Conservation (phyloP, 2,888 invertebrate genomes). For the Parthenolecanium corni region DNA sequence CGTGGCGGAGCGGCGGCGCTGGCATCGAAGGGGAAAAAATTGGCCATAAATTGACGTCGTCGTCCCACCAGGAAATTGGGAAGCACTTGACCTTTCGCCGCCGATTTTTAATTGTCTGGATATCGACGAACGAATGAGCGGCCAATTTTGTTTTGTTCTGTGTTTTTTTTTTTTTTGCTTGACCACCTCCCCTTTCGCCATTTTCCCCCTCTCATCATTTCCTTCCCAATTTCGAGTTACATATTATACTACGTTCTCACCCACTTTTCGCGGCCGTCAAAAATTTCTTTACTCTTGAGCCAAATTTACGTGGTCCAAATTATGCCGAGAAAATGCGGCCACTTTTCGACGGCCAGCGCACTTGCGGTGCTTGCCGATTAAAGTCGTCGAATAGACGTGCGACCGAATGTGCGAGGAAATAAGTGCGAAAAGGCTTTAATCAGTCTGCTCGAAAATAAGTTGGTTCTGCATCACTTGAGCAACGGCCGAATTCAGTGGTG, state of each 20-base stretch:
- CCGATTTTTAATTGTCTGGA: background rate
- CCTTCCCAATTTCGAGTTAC: too few species aligned
- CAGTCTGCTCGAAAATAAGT: too few species aligned
- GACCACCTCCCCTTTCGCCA: background rate
- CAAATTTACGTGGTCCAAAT: background rate
- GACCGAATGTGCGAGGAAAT: too few species aligned
- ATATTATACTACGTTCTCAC: too few species aligned
- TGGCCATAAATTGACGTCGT: background rate
- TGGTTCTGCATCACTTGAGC: too few species aligned
- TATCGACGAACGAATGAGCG: background rate
- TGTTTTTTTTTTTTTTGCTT: too few species aligned
- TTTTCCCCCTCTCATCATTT: background rate
- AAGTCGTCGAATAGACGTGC: too few species aligned
- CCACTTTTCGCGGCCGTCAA: background rate
- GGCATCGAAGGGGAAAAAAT: background rate
- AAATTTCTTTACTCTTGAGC: background rate
- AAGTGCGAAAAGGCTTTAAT: too few species aligned
- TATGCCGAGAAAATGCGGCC: background rate
- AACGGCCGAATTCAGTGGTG: too few species aligned
- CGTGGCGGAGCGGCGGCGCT: too few species aligned
- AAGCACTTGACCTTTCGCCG: slow-evolving; percentile 12
- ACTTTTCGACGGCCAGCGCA: background rate
- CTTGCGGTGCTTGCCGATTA: background rate
- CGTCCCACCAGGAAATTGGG: slow-evolving; percentile 9
- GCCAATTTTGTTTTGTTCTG: slow-evolving; percentile 11